phyloP scores from a whole-genome alignment of 1,140 invertebrate genomes.

The Tigriopus japonicus region DNA sequence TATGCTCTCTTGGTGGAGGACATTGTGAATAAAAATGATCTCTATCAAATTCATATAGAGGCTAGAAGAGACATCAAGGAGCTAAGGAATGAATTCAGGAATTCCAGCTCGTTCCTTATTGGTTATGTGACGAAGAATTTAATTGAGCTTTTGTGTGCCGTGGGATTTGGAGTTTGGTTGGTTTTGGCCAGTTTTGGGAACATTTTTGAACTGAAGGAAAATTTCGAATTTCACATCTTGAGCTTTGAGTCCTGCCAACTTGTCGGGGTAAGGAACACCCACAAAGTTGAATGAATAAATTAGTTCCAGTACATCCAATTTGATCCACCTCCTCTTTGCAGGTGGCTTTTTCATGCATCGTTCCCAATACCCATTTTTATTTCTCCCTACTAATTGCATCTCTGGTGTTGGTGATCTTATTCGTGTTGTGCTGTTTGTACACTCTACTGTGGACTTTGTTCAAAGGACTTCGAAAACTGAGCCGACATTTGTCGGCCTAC shows the following conservation, averaged over 20 bases:
- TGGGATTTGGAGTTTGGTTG: not conserved
- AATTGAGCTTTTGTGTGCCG: not conserved
- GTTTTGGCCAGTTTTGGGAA: not conserved
- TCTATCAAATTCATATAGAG: not conserved
- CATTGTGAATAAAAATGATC: not conserved
- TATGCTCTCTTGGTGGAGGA: not conserved
- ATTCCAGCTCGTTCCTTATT: not conserved
- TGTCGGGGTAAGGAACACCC: too few species aligned
- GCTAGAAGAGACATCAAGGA: not conserved
- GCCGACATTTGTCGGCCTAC: not conserved
- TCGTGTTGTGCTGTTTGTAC: not conserved
- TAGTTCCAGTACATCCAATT: not conserved
- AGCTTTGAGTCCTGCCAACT: too few species aligned
- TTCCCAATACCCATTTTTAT: not conserved
- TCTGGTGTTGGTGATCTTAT: not conserved
- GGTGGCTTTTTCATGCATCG: not conserved
- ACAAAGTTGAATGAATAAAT: not conserved
- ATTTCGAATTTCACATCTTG: too few species aligned
- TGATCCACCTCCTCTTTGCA: not conserved
- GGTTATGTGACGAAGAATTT: not conserved
- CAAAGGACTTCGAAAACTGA: not conserved
- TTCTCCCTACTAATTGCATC: not conserved
- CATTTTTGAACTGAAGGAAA: not conserved
- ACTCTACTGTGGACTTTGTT: not conserved
- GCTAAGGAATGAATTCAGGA: not conserved